Conservation (phyloP, 1,140 invertebrate species). For the Drosophila navojoa region DNA sequence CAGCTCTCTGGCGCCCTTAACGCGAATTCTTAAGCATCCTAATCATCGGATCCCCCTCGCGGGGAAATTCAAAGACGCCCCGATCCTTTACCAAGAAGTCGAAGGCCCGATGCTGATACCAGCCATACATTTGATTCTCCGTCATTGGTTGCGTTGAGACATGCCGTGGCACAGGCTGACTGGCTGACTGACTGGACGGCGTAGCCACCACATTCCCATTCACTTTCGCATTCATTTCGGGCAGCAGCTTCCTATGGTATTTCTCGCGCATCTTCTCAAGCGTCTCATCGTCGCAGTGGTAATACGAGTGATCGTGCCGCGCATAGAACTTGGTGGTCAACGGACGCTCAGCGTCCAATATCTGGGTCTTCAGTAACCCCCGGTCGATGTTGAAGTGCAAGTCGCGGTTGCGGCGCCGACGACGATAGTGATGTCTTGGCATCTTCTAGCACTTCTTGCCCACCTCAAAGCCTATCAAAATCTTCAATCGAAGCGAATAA, state of each 20-base stretch:
- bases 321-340: conserved; percentile 6
- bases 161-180: conserved; percentile 50
- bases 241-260: background rate
- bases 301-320: background rate
- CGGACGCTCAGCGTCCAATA: background rate
- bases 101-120: conserved; percentile 63
- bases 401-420: no score
- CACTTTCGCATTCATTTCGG: no score
- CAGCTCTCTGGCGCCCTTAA: no score
- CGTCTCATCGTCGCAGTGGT: background rate
- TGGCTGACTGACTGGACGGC: background rate
- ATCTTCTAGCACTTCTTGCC: no score
- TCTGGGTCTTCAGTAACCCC: no score
- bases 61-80: conserved; percentile 62
- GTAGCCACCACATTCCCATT: no score
- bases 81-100: conserved; percentile 55
- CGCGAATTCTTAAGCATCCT: conserved; percentile 37
- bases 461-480: no score
- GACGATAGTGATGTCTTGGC: no score
- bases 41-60: conserved; percentile 62
- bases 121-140: conserved; percentile 65
- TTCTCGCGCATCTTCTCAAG: background rate
- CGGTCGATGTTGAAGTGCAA: no score
- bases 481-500: no score
- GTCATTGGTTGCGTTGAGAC: conserved; percentile 57